Conservation (phyloP, 2,797 vertebrate genomes). For the Protosalanx chinensis region DNA sequence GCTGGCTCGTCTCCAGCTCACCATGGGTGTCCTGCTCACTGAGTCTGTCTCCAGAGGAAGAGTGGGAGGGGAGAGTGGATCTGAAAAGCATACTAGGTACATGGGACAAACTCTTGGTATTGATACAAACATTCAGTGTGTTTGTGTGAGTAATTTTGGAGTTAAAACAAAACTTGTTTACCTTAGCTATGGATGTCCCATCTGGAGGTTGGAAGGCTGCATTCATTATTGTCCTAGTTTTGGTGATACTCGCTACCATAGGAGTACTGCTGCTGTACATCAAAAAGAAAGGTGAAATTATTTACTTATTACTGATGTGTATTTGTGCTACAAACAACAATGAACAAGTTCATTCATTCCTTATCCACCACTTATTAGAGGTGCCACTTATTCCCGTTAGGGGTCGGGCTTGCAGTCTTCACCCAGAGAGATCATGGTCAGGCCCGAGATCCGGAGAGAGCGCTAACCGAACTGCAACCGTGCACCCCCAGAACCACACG, state of each 20-base stretch:
- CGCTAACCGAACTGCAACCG: no score
- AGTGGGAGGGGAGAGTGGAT: constrained; percentile 25
- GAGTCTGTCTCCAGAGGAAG: constrained; percentile 15
- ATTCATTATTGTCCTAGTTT: neutral
- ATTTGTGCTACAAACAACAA: neutral
- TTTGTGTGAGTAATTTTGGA: neutral
- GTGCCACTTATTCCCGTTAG: no score
- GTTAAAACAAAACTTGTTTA: neutral
- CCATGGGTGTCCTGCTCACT: constrained; percentile 53
- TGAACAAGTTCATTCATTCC: no score
- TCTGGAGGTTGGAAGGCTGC: neutral
- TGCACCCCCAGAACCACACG: no score
- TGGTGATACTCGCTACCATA: neutral
- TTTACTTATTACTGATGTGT: neutral
- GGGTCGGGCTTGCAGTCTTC: no score
- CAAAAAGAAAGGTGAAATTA: neutral
- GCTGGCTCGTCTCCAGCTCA: constrained; percentile 44
- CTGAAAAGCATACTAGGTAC: neutral
- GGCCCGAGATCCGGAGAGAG: no score
- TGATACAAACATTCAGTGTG: neutral
- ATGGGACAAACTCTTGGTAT: neutral
- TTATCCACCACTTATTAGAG: no score
- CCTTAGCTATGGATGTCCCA: neutral
- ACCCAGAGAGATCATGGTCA: no score
- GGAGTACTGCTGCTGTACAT: neutral